Percentiles rank a stretch among this genome's conserved stretches.
Evolutionary conservation across 1,140 invertebrate genomes (phyloP).

Genomic region (Ostrea edulis): DNA sequence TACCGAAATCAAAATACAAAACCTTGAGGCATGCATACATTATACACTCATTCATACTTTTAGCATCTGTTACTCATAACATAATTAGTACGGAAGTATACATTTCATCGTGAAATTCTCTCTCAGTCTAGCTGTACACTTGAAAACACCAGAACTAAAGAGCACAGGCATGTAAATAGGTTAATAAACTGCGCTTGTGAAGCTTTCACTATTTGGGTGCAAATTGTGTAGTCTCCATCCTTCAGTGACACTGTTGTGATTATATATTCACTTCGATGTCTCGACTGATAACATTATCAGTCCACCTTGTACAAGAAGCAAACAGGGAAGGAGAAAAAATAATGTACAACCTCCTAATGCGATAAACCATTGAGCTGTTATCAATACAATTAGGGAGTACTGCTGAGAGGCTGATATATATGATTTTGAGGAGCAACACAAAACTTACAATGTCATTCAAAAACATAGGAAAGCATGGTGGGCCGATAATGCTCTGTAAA

Average conservation of each 20-base stretch:
- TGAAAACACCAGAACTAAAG: neutral
- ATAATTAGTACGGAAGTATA: too few relatives aligned
- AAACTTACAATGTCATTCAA: neutral
- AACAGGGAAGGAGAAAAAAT: neutral
- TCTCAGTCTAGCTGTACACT: too few relatives aligned
- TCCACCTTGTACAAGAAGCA: neutral
- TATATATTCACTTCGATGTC: neutral
- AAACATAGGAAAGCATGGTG: neutral
- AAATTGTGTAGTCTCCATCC: neutral
- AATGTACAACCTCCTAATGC: neutral
- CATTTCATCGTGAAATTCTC: too few relatives aligned
- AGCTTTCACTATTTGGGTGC: neutral
- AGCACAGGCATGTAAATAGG: neutral
- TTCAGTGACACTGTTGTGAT: neutral
- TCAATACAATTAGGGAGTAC: conserved; percentile 8
- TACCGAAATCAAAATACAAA: too few relatives aligned
- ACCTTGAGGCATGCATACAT: too few relatives aligned
- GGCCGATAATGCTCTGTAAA: neutral
- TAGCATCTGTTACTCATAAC: too few relatives aligned
- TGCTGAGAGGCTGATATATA: neutral
- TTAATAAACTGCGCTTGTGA: neutral
- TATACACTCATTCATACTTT: too few relatives aligned
- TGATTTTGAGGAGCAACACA: neutral
- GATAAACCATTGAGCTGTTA: conserved; percentile 14
- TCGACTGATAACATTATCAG: neutral